Evolutionary conservation across 1,140 invertebrate genomes (phyloP), one percentile per base, ranked within the genome.

Genomic region (Drosophila mayri): DNA sequence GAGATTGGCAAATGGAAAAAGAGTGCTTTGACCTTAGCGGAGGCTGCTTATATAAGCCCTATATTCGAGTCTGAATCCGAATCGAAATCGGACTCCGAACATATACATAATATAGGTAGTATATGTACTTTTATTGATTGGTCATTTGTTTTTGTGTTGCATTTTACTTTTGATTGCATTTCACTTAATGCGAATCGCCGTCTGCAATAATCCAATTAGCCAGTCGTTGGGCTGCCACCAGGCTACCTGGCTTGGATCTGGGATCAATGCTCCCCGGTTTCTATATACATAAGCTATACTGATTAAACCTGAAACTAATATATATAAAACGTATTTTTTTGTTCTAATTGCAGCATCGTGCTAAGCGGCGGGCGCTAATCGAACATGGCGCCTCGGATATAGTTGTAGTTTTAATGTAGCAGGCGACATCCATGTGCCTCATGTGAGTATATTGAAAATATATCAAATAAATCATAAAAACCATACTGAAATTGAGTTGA

Each of bases 371-470:
- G 92, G 92, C 91, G 91, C 91, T 92, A 83, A 74, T 91, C 80
- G 84, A 92, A 91, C 74, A 93, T 93, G 92, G 92, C 92, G 92
- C 92, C 92, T 92, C 92, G 92, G 92, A 93, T 92, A 93, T 93
- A 93, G 92, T 91, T 92, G 86, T 92, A 91, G 90, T 81, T 90
- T 88, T 81, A 81, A 90, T 90, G 91, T 92, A 92, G 90, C 78
- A 90, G 91, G 92, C 92, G 88, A 92, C 88, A 92, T 93, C 81
- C 92, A 93, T 93, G 92, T 93, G 92, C 92, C 92, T 92, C 91
- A 93, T 93, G 92, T 93, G 68, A 92, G 92, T 92, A 79, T 46
- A 2, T 38, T 12, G 0, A 25, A 25, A 25, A 8, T 11, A 12
- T 14, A 37, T 22, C 7, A 3, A 22, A 8, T 8, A 1, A 4